Base-by-base conservation (phyloP, 2,888 invertebrate species). In the Cryptops parisi region DNA sequence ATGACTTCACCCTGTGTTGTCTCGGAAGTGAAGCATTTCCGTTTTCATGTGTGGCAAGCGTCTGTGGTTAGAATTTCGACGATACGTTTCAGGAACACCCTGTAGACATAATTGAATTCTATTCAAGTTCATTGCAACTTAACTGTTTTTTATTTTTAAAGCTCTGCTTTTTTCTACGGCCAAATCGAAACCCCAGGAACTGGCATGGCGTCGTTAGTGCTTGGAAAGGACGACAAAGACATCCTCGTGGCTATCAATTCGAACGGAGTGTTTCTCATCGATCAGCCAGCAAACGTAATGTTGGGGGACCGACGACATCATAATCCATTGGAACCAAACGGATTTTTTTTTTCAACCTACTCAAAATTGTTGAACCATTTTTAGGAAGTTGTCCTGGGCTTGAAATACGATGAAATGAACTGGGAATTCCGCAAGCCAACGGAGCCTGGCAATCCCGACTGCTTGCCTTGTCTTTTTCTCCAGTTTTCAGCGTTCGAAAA, bases 381-480 rank as follows among this genome's bases (percentile, higher is more conserved):
- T 48, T 49, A 90, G 90, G 84, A 83, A 57, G 77, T 90, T 45
- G 71, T 90, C 39, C 72, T 91, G 47, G 88, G 90, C 23, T 74
- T 93, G 47, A 78, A 83, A 45, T 93, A 86, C 64, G 86, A 89
- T 63, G 87, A 93, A 64, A 71, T 94, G 59, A 88, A 86, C 17
- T 94, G 93, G 90, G 90, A 91, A 68, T 84, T 84, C 68, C 88
- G 88, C 0, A 80, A 88, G 63, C 84, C 87, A 0, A 84, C 85
- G 1, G 83, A 85, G 64, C 81, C 82, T 63, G 84, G 87, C 65
- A 74, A 74, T 63, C 77, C 78, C 19, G 85, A 91, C 67, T 87
- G 89, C 64, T 74, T 90, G 60, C 91, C 93, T 6, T 93, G 91
- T 67, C 76, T 96, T 58, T 91, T 93, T 70, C 72, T 96, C 19